These are phyloP conservation scores for Equus quagga DNA, from an alignment of 2,113 vertebrate species.

Conservation along the genomic window DNA sequence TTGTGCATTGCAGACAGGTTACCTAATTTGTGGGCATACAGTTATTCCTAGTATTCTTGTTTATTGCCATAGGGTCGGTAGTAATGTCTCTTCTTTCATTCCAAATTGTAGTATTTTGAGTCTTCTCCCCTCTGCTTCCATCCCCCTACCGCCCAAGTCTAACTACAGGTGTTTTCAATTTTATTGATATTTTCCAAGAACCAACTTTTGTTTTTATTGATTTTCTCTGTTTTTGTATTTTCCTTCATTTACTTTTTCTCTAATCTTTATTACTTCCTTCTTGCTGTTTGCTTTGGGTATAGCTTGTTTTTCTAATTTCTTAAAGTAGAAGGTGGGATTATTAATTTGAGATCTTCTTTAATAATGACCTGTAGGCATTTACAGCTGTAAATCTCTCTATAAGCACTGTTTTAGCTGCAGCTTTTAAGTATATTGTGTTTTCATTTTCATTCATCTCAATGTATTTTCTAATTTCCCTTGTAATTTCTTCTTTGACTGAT, in stretches of 20 bases:
- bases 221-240: not conserved
- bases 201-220: not conserved
- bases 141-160: no score
- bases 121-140: not conserved
- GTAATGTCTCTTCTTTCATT: not conserved
- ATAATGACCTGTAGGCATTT: not conserved
- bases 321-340: not conserved
- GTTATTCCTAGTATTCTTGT: not conserved
- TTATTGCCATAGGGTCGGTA: not conserved
- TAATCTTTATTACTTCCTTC: not conserved
- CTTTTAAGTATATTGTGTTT: not conserved
- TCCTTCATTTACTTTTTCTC: no score
- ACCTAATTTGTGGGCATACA: not conserved
- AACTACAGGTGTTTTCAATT: not conserved
- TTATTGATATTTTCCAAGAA: not conserved
- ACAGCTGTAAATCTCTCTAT: not conserved
- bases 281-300: not conserved
- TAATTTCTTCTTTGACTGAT: no score
- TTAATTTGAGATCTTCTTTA: not conserved
- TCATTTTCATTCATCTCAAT: no score
- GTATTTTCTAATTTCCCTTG: no score
- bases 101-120: not conserved
- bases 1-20: not conserved
- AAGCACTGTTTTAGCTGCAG: not conserved
- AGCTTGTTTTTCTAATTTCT: not conserved